phyloP scores from a whole-genome alignment of 2,797 vertebrate genomes.

The Bufotes viridis region DNA sequence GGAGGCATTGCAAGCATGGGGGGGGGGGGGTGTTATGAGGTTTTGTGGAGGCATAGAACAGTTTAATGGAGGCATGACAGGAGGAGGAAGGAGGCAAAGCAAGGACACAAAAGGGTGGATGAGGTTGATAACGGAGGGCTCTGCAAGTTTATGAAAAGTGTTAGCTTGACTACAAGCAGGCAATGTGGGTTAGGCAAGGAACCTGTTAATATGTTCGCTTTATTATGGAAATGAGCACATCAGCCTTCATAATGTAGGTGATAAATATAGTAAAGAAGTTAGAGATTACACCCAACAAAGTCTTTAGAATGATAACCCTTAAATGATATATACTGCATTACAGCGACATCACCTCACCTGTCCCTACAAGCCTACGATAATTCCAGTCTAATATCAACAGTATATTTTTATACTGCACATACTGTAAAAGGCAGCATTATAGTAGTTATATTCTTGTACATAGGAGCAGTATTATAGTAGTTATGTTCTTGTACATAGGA shows the following conservation, averaged over 20 bases:
- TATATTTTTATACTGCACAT: neutral
- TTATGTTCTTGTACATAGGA: neutral
- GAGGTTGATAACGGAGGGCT: neutral
- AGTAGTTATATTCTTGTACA: conserved; percentile 4
- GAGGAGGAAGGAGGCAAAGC: conserved; percentile 53
- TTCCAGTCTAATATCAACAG: neutral
- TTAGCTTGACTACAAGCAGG: conserved; percentile 34
- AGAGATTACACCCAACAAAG: conserved; percentile 24
- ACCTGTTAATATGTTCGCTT: neutral
- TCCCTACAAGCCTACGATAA: neutral
- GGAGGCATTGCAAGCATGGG: conserved; percentile 31
- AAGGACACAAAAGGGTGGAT: conserved; percentile 24
- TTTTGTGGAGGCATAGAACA: neutral
- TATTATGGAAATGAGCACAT: neutral
- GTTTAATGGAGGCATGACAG: conserved; percentile 22
- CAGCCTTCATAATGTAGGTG: neutral
- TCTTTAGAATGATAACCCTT: conserved; percentile 8
- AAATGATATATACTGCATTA: neutral
- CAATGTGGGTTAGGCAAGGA: neutral
- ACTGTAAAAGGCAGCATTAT: neutral
- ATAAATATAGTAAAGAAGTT: neutral
- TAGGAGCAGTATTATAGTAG: conserved; percentile 4
- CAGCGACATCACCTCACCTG: no score
- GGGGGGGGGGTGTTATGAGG: neutral
- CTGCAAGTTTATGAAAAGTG: neutral